Percentiles rank a stretch among this genome's conserved stretches.
These are phyloP conservation scores for Stigmatopora nigra DNA, from an alignment of 2,113 vertebrate genomes.

Conservation along the genomic window DNA sequence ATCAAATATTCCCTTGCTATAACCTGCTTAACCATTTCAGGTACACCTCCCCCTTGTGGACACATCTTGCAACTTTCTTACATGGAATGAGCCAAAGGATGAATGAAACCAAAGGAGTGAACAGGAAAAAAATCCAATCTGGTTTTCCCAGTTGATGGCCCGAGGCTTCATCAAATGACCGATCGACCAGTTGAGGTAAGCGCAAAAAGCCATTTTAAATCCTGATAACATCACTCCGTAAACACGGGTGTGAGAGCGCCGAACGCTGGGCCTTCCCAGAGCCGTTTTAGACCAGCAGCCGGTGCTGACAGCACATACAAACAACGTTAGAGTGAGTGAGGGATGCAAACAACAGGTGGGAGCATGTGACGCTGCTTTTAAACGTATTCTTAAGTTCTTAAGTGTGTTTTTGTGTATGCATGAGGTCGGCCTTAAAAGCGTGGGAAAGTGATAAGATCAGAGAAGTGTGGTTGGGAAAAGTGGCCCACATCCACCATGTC, in stretches of 20 bases:
- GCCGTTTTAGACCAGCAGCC: background rate
- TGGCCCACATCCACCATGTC: slow-evolving; percentile 14
- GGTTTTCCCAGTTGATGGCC: slow-evolving; percentile 39
- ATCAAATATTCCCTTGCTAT: background rate
- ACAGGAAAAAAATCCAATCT: slow-evolving; percentile 20
- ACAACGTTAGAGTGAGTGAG: background rate
- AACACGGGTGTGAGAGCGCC: slow-evolving; percentile 44
- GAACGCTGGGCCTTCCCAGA: slow-evolving; percentile 41
- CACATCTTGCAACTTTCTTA: slow-evolving; percentile 8
- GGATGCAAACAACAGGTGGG: slow-evolving; percentile 7
- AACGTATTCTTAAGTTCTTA: too few species aligned
- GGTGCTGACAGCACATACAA: slow-evolving; percentile 8
- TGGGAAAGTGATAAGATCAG: slow-evolving; percentile 57
- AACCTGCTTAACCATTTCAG: background rate
- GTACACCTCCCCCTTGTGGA: slow-evolving; percentile 17
- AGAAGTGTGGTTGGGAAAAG: slow-evolving; percentile 34
- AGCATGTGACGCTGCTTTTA: background rate
- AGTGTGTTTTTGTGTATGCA: slow-evolving; percentile 7
- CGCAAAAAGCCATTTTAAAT: slow-evolving; percentile 43
- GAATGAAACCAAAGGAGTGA: slow-evolving; percentile 10
- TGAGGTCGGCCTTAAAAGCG: slow-evolving; percentile 16
- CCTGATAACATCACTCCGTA: slow-evolving; percentile 57
- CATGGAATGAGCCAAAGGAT: background rate
- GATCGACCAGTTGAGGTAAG: slow-evolving; percentile 57
- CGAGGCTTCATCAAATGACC: slow-evolving; percentile 17